These are phyloP conservation scores for Punctoribates punctum DNA, from an alignment of 2,888 invertebrate species.

Conservation along the genomic window DNA sequence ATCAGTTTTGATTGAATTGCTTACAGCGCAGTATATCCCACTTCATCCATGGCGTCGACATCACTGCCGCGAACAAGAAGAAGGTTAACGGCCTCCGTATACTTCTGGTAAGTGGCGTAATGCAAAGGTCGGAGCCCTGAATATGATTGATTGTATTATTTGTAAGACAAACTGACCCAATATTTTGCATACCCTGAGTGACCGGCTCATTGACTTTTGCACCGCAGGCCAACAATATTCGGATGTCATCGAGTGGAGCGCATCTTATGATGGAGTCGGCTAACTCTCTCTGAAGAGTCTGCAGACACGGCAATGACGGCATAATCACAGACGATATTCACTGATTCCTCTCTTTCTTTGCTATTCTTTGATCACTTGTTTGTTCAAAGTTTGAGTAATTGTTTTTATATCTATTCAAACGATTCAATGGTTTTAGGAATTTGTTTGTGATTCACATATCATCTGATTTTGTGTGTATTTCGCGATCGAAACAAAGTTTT, in stretches of 20 bases:
- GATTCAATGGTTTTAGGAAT: neutral
- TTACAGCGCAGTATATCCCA: constrained; percentile 77
- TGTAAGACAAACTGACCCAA: neutral
- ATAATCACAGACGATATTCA: neutral
- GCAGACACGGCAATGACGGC: constrained; percentile 37
- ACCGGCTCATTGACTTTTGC: constrained; percentile 60
- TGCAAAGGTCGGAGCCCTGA: constrained; percentile 77
- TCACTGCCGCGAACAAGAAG: constrained; percentile 76
- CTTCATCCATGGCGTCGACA: constrained; percentile 77
- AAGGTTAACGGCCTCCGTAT: constrained; percentile 69
- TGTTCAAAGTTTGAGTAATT: neutral
- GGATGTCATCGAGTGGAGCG: constrained; percentile 79
- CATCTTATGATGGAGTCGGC: constrained; percentile 85
- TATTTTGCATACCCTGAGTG: constrained; percentile 51
- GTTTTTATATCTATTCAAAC: neutral
- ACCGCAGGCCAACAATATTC: constrained; percentile 78
- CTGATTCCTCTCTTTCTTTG: neutral
- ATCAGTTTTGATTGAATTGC: neutral
- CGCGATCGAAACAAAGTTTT: constrained; percentile 25
- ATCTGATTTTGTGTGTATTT: neutral
- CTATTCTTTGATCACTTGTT: neutral
- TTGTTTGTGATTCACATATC: neutral
- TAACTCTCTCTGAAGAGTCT: constrained; percentile 68
- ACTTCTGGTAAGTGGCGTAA: constrained; percentile 84
- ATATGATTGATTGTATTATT: neutral